Evolutionary conservation across 2,113 vertebrate genomes (phyloP).

Genomic region (Malurus alboscapulatus): DNA sequence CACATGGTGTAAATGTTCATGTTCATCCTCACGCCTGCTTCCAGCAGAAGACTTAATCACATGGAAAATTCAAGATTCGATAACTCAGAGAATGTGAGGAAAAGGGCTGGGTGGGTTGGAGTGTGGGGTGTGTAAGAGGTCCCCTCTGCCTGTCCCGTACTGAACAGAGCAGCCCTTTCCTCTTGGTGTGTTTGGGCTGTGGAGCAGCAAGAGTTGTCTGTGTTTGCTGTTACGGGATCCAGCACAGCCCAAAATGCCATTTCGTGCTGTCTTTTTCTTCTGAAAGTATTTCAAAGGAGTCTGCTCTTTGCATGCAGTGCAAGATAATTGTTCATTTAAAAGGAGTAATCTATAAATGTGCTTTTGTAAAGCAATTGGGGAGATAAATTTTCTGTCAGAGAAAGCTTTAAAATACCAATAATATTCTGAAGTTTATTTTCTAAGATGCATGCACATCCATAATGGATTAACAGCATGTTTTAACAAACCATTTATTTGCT

Average conservation of each 20-base stretch:
- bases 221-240: background rate
- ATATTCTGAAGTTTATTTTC: slow-evolving; percentile 51
- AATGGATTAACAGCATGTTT: slow-evolving; percentile 63
- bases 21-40: background rate
- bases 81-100: background rate
- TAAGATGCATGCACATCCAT: slow-evolving; percentile 48
- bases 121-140: background rate
- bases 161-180: background rate
- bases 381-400: background rate
- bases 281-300: background rate
- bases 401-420: slow-evolving; percentile 24
- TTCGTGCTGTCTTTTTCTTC: background rate
- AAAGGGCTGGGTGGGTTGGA: background rate
- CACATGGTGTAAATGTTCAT: background rate
- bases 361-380: background rate
- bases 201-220: background rate
- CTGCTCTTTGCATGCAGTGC: background rate
- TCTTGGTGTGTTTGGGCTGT: background rate
- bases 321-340: background rate
- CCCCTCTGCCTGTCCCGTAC: background rate
- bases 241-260: background rate
- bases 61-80: background rate
- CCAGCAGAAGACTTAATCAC: background rate
- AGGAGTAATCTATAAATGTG: background rate
- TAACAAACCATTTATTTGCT: slow-evolving; percentile 61